phyloP scores from a whole-genome alignment of 2,797 vertebrate species.

The Mus spretus region DNA sequence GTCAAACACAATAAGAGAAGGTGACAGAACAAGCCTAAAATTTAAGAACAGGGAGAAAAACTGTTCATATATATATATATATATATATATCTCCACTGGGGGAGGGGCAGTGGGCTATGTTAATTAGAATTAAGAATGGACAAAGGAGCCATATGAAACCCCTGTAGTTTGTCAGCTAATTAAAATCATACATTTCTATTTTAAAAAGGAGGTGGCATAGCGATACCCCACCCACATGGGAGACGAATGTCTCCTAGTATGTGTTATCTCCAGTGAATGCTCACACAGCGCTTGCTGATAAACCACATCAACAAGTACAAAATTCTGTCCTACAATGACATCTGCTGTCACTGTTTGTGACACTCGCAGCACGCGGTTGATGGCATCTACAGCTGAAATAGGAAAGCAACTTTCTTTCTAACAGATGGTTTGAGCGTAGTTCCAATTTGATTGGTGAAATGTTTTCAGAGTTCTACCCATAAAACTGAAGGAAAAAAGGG shows the following conservation, averaged over 20 bases:
- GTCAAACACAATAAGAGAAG: not conserved
- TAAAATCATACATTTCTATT: not conserved
- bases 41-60: not conserved
- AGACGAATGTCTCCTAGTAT: not conserved
- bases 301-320: not conserved
- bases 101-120: not conserved
- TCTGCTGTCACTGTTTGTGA: conserved; percentile 69
- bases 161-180: not conserved
- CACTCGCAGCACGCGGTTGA: not conserved
- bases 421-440: not conserved
- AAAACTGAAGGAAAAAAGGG: not conserved
- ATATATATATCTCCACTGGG: no score
- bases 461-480: not conserved
- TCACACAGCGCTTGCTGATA: not conserved
- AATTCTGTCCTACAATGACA: conserved; percentile 64
- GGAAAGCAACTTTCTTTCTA: not conserved
- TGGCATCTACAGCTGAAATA: not conserved
- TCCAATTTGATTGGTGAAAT: not conserved
- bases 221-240: not conserved
- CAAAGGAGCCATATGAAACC: not conserved
- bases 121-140: not conserved
- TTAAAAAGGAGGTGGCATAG: not conserved
- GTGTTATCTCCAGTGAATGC: not conserved
- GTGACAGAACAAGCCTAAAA: not conserved
- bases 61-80: not conserved